These are phyloP conservation scores for Cataglyphis cursor DNA, from an alignment of 2,888 invertebrate species.

Conservation along the genomic window DNA sequence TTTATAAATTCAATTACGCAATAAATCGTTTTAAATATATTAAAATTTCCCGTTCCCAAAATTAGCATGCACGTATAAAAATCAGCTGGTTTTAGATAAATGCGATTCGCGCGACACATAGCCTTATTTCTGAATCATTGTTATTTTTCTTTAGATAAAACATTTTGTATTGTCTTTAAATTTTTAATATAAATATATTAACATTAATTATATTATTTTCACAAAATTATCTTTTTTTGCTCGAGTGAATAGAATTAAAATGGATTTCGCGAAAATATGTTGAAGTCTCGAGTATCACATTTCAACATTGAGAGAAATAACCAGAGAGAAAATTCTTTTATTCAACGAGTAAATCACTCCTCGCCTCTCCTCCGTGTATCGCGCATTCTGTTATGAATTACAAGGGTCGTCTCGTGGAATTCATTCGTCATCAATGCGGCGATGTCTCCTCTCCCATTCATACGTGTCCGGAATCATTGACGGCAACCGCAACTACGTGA, in stretches of 20 bases:
- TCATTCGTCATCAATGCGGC: conserved; percentile 40
- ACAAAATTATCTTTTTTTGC: background rate
- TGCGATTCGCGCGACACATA: background rate
- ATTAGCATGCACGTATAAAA: background rate
- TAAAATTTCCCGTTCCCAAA: background rate
- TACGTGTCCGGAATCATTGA: conserved; percentile 67
- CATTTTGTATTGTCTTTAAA: background rate
- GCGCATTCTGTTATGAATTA: conserved; percentile 42
- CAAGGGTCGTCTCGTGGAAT: conserved; percentile 34
- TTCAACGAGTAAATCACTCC: conserved; percentile 29
- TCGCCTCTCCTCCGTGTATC: background rate
- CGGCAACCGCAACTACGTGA: conserved; percentile 54
- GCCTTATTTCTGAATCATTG: background rate
- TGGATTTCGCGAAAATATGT: background rate
- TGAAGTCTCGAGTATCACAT: no score
- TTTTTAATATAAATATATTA: background rate
- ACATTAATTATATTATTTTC: background rate
- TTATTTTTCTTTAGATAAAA: background rate
- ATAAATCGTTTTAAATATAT: background rate
- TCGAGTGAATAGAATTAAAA: background rate
- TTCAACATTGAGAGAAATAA: background rate
- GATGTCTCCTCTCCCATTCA: conserved; percentile 27
- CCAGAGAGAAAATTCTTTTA: conserved; percentile 31
- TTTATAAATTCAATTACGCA: conserved; percentile 3
- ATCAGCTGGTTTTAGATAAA: background rate